Percentiles rank a stretch among this genome's conserved stretches.
These are phyloP conservation scores for Atta cephalotes DNA, from an alignment of 1,140 invertebrate genomes.

Conservation along the genomic window DNA sequence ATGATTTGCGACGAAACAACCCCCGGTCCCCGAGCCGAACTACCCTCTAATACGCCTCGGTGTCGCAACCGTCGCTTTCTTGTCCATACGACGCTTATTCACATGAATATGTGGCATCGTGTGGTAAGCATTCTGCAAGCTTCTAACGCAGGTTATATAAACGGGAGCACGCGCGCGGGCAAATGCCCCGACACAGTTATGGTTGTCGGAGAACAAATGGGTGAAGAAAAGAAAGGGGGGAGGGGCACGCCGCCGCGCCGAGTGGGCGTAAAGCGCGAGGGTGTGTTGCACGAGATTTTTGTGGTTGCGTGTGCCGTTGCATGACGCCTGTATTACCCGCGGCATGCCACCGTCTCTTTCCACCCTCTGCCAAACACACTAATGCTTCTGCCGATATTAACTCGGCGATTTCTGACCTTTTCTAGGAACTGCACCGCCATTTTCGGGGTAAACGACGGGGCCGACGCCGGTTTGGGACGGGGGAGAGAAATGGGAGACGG, in stretches of 20 bases:
- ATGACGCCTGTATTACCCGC: conserved; percentile 73
- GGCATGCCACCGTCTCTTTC: conserved; percentile 68
- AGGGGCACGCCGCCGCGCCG: too few relatives aligned
- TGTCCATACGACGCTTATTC: conserved; percentile 51
- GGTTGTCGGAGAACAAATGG: conserved; percentile 31
- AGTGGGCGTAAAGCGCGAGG: conserved; percentile 65
- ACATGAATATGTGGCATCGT: conserved; percentile 52
- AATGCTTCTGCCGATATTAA: conserved; percentile 72
- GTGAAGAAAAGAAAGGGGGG: conserved; percentile 18
- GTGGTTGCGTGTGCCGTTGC: conserved; percentile 73
- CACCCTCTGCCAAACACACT: conserved; percentile 61
- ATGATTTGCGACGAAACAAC: conserved; percentile 76
- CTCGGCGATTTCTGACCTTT: conserved; percentile 71
- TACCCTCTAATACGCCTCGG: conserved; percentile 15
- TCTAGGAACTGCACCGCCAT: conserved; percentile 69
- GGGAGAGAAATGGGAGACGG: neutral
- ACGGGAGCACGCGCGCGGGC: neutral
- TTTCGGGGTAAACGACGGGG: conserved; percentile 69
- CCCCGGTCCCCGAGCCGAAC: neutral
- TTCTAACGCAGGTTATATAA: conserved; percentile 48
- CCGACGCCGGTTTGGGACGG: conserved; percentile 9
- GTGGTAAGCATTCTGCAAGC: conserved; percentile 26
- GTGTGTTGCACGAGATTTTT: conserved; percentile 73
- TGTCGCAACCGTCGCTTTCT: conserved; percentile 35
- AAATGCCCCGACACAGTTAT: conserved; percentile 1